Evolutionary conservation across 2,113 vertebrate genomes (phyloP), one percentile per base, ranked within the genome.

Genomic region (Petaurus breviceps): DNA sequence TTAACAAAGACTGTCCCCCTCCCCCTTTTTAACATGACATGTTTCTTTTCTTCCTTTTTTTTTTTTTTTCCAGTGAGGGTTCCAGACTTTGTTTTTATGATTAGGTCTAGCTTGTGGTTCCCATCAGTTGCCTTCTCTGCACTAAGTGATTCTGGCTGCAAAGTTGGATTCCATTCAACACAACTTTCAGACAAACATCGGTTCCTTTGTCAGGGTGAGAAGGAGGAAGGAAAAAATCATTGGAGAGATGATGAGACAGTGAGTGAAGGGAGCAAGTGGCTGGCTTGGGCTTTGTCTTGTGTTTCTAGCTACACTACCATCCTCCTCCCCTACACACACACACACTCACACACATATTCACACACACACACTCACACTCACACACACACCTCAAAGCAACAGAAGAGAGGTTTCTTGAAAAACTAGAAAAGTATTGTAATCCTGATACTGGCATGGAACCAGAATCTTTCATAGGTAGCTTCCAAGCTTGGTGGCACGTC

Each of bases 61-160:
- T 37, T 4, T 54, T 28, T 12, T 51, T 55, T 57, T 54, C 28
- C 50, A 10, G 46, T 50, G 23, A 92, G 55, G 51, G 51, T 68
- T 84, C 16, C 43, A 96, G 53, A 90, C 46, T 53, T 95, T 90
- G 95, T 9, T 90, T 95, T 96, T 96, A 46, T 46, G 90, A 28
- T 92, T 89, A 77, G 6, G 10, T 46, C 26, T 90, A 90, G 55
- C 51, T 92, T 92, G 16, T 92, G 23, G 52, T 96, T 95, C 91
- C 54, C 92, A 96, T 93, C 31, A 23, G 1, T 61, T 89, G 6
- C 49, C 96, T 52, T 92, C 31, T 25, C 77, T 95, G 46, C 51
- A 95, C 52, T 90, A 95, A 95, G 46, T 93, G 24, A 94, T 94
- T 23, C 47, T 54, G 53, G 6, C 5, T 93, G 55, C 92, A 96